phyloP scores from a whole-genome alignment of 30 jellyfish, hydroid and myxozoan species.

The Aurelia sp. region DNA sequence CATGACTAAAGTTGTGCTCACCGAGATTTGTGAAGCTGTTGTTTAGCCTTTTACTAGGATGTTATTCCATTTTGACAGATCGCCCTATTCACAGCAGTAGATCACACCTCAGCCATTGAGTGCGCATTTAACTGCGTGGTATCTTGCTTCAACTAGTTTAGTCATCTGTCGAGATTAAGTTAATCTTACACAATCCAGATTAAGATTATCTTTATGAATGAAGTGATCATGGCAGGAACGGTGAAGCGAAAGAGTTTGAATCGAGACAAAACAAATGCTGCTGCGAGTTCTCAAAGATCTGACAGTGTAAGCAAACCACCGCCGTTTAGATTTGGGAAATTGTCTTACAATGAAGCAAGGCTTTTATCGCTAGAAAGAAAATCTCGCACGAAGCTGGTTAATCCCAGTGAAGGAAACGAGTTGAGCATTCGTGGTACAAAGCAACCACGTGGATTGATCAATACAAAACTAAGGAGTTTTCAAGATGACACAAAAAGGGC shows the following conservation, averaged over 20 bases:
- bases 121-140: too few relatives aligned
- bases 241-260: constrained; percentile 11
- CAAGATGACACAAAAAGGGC: not conserved
- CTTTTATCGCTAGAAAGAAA: constrained; percentile 20
- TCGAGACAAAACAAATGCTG: constrained; percentile 14
- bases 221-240: constrained; percentile 37
- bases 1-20: too few relatives aligned
- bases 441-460: constrained; percentile 16
- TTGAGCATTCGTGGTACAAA: not conserved
- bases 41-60: too few relatives aligned
- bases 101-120: too few relatives aligned
- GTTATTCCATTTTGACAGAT: too few relatives aligned
- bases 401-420: not conserved
- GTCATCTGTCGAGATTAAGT: too few relatives aligned
- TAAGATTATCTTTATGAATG: too few relatives aligned
- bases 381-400: not conserved
- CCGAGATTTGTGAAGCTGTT: too few relatives aligned
- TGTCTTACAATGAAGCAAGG: constrained; percentile 41
- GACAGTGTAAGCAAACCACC: constrained; percentile 35
- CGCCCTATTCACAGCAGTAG: too few relatives aligned
- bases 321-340: constrained; percentile 68
- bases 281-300: not conserved
- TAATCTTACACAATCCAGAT: too few relatives aligned
- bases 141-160: too few relatives aligned
- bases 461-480: not conserved